These are phyloP conservation scores for Dendrolimus houi DNA, from an alignment of 2,888 invertebrate genomes.

Conservation along the genomic window DNA sequence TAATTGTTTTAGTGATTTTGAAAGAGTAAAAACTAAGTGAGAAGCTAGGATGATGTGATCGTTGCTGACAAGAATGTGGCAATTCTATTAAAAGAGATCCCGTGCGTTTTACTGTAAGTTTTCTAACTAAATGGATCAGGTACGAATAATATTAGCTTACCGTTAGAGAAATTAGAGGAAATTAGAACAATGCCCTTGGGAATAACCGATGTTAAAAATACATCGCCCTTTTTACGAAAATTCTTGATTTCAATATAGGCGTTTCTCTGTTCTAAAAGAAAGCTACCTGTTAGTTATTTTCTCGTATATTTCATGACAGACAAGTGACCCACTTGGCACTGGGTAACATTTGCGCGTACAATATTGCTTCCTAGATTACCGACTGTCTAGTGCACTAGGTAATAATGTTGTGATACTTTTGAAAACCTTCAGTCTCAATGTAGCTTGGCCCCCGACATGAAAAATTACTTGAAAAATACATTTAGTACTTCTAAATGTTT, in stretches of 20 bases:
- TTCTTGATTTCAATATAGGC: constrained; percentile 16
- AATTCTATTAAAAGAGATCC: not conserved
- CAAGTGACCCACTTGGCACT: constrained; percentile 65
- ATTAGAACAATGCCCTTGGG: constrained; percentile 7
- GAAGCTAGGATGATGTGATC: too few relatives aligned
- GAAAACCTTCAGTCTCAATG: not conserved
- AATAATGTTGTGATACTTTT: not conserved
- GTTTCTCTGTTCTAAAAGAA: constrained; percentile 22
- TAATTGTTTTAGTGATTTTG: too few relatives aligned
- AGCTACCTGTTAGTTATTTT: constrained; percentile 31
- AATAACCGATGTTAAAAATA: constrained; percentile 1
- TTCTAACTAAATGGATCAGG: not conserved
- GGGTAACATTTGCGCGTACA: constrained; percentile 33
- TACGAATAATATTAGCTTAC: not conserved
- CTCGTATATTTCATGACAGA: constrained; percentile 38
- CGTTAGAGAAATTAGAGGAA: constrained; percentile 1
- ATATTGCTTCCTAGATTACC: constrained; percentile 29
- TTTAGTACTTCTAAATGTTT: not conserved
- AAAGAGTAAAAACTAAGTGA: too few relatives aligned
- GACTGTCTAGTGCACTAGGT: not conserved
- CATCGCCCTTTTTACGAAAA: constrained; percentile 11
- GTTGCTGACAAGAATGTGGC: too few relatives aligned
- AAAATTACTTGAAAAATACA: not conserved
- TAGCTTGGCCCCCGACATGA: not conserved
- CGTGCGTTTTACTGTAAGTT: not conserved